Evolutionary conservation across 2,888 invertebrate genomes (phyloP).

Genomic region (Philonicus albiceps): DNA sequence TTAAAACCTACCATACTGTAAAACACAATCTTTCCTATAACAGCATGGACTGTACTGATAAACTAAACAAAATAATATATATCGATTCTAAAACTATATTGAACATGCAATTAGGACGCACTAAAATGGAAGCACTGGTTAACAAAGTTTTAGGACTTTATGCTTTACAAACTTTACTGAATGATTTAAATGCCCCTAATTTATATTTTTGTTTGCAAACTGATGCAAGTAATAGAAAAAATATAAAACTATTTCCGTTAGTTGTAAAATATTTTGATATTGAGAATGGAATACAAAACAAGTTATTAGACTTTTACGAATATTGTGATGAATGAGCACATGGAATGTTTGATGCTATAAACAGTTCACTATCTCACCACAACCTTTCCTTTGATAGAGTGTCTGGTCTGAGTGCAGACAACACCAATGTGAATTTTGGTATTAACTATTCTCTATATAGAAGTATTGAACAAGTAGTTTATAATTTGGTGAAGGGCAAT

Average conservation of each 20-base stretch:
- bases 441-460: background rate
- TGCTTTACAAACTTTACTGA: conserved; percentile 3
- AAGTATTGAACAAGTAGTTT: background rate
- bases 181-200: conserved; percentile 22
- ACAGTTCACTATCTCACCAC: conserved; percentile 8
- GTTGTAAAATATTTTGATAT: conserved; percentile 36
- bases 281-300: conserved; percentile 40
- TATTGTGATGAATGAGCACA: conserved; percentile 37
- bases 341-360: conserved; percentile 42
- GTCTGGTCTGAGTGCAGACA: conserved; percentile 31
- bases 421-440: background rate
- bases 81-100: background rate
- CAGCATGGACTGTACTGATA: conserved; percentile 42
- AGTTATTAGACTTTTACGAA: conserved; percentile 42
- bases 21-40: conserved; percentile 45
- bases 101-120: background rate
- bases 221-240: conserved; percentile 40
- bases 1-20: conserved; percentile 21
- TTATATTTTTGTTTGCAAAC: conserved; percentile 40
- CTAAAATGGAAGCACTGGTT: conserved; percentile 2
- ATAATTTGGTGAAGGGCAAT: conserved; percentile 10
- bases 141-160: background rate
- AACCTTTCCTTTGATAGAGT: conserved; percentile 38
- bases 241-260: conserved; percentile 42
- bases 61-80: conserved; percentile 37